A percentile compares a stretch with the other conserved stretches of the same genome.
These are phyloP conservation scores for Penaeus monodon DNA, from an alignment of 2,888 invertebrate genomes.

Conservation along the genomic window DNA sequence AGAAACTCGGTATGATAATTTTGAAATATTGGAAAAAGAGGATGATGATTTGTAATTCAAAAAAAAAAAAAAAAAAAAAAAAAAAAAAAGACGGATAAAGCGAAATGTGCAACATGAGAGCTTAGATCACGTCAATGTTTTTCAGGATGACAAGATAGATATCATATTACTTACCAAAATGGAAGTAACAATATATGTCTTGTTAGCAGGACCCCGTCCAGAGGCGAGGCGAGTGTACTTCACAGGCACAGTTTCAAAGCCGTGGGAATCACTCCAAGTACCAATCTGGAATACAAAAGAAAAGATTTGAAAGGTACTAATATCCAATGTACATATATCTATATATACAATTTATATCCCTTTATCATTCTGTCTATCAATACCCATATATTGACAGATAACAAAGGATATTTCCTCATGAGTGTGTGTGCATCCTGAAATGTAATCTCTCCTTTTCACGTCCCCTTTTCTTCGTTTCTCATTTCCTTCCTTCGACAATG, in stretches of 20 bases:
- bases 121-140: not conserved
- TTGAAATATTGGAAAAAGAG: too few species aligned
- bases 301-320: not conserved
- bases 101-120: too few species aligned
- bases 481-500: too few species aligned
- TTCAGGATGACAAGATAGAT: not conserved
- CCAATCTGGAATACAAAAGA: conserved; percentile 76
- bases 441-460: too few species aligned
- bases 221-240: conserved; percentile 73
- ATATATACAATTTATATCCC: too few species aligned
- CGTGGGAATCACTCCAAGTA: conserved; percentile 86
- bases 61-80: too few species aligned
- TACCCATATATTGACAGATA: not conserved
- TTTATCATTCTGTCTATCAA: not conserved
- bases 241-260: conserved; percentile 81
- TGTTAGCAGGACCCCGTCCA: conserved; percentile 79
- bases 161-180: conserved; percentile 76
- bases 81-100: too few species aligned
- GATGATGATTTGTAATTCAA: too few species aligned
- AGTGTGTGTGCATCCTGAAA: not conserved
- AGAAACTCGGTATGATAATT: too few species aligned
- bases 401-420: not conserved
- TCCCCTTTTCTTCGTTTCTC: too few species aligned
- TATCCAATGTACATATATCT: not conserved
- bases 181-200: conserved; percentile 88